A percentile compares a stretch with the other conserved stretches of the same genome.
These are phyloP conservation scores for Drosophila pegasa DNA, from an alignment of 2,888 invertebrate species.

Conservation along the genomic window DNA sequence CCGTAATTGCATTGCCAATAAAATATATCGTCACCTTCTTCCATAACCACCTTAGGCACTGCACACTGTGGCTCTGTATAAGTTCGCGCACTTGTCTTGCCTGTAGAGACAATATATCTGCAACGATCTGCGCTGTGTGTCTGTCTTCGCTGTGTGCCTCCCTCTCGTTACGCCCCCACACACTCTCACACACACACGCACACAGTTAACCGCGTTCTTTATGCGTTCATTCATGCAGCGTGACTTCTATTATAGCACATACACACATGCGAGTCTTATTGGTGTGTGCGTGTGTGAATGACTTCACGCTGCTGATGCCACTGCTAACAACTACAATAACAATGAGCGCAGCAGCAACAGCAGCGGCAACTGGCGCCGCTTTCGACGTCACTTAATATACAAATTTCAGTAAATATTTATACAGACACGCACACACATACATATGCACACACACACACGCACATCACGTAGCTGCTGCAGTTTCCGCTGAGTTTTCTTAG, in stretches of 20 bases:
- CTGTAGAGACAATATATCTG: constrained; percentile 41
- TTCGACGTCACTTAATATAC: constrained; percentile 76
- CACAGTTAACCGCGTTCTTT: constrained; percentile 57
- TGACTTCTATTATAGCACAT: constrained; percentile 59
- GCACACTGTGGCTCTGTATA: constrained; percentile 16
- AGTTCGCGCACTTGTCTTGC: constrained; percentile 5
- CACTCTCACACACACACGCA: constrained; percentile 8
- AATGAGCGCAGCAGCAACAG: constrained; percentile 1
- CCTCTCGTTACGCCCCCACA: constrained; percentile 27
- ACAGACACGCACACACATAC: constrained; percentile 17
- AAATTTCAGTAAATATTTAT: constrained; percentile 80
- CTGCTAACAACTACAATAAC: constrained; percentile 43
- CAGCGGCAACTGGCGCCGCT: constrained; percentile 47
- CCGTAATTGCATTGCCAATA: not conserved
- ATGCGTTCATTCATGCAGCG: constrained; percentile 65
- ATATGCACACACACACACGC: constrained; percentile 21
- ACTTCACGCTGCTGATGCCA: constrained; percentile 43
- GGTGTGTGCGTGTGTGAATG: constrained; percentile 30
- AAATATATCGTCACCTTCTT: not conserved
- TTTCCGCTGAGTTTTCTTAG: constrained; percentile 55
- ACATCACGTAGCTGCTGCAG: constrained; percentile 49
- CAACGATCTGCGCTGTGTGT: constrained; percentile 24
- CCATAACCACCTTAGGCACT: constrained; percentile 8
- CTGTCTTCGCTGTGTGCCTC: not conserved
- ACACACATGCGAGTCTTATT: constrained; percentile 19